Percentiles rank a stretch among this genome's conserved stretches.
phyloP scores from a whole-genome alignment of 2,888 invertebrate genomes.

The Apamea sordens region DNA sequence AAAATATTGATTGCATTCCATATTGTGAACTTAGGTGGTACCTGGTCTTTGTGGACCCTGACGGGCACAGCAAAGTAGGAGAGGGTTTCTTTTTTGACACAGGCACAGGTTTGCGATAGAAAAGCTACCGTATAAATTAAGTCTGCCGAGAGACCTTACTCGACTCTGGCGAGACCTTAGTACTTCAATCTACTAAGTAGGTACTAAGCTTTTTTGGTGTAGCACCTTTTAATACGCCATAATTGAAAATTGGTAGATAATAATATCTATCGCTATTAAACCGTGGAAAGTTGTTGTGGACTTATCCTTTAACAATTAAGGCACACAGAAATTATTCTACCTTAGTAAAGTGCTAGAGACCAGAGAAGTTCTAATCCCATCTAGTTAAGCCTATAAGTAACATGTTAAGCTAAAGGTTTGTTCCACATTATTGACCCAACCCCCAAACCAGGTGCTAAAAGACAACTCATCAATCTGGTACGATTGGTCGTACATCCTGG shows the following conservation, averaged over 20 bases:
- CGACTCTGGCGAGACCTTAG: neutral
- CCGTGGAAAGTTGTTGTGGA: neutral
- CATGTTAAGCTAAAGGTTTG: slow-evolving; percentile 38
- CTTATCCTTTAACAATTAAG: neutral
- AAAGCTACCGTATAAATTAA: neutral
- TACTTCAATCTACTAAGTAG: neutral
- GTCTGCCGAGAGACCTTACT: too few species aligned
- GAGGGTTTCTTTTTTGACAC: neutral
- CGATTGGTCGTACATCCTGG: slow-evolving; percentile 96
- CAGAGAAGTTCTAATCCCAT: too few species aligned
- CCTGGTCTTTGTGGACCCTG: neutral
- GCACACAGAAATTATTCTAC: neutral
- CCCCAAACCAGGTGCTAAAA: slow-evolving; percentile 91
- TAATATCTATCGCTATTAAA: too few species aligned
- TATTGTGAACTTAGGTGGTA: neutral
- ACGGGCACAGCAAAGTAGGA: neutral
- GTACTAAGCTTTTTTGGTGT: neutral
- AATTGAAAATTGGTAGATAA: neutral
- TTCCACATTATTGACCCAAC: slow-evolving; percentile 55
- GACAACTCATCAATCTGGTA: slow-evolving; percentile 93
- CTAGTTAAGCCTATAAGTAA: neutral
- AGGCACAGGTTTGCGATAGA: neutral
- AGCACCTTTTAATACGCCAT: neutral
- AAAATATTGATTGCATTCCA: neutral
- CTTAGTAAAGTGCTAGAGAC: neutral